phyloP scores from a whole-genome alignment of 2,113 vertebrate genomes.

The Scalopus aquaticus region DNA sequence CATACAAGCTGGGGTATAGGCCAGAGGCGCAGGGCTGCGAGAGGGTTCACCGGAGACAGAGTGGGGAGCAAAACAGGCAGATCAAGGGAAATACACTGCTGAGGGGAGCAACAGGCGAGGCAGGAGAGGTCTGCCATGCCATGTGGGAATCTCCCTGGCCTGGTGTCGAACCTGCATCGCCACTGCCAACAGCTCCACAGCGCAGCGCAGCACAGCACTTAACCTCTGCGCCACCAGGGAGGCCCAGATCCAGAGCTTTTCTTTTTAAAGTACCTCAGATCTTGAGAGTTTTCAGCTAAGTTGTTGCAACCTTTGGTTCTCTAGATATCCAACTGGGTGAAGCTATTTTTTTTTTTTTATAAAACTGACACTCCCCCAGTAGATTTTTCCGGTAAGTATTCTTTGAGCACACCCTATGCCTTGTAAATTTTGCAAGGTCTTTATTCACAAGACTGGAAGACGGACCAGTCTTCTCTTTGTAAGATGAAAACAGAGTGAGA shows the following conservation, averaged over 20 bases:
- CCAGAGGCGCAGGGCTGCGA: too few species aligned
- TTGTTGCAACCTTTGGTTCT: background rate
- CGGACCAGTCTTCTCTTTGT: background rate
- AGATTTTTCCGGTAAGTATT: slow-evolving; percentile 70
- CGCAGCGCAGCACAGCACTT: too few species aligned
- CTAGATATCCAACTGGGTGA: slow-evolving; percentile 72
- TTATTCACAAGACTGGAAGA: slow-evolving; percentile 51
- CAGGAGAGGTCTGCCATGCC: too few species aligned
- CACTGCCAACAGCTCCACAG: too few species aligned
- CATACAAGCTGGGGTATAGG: too few species aligned
- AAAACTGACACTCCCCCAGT: slow-evolving; percentile 65
- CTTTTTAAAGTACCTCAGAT: background rate
- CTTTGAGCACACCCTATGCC: slow-evolving; percentile 75
- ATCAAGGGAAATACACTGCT: too few species aligned
- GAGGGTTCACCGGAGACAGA: too few species aligned
- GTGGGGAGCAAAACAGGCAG: too few species aligned
- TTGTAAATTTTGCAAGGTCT: slow-evolving; percentile 70
- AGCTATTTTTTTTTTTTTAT: slow-evolving; percentile 76
- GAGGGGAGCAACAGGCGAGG: too few species aligned
- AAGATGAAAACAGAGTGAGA: slow-evolving; percentile 37
- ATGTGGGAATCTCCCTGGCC: too few species aligned
- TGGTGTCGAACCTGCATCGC: too few species aligned
- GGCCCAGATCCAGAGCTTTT: background rate
- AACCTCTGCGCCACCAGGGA: too few species aligned
- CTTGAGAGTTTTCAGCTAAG: slow-evolving; percentile 41